phyloP scores from a whole-genome alignment of 2,888 invertebrate species.

The Drosophila tripunctata region DNA sequence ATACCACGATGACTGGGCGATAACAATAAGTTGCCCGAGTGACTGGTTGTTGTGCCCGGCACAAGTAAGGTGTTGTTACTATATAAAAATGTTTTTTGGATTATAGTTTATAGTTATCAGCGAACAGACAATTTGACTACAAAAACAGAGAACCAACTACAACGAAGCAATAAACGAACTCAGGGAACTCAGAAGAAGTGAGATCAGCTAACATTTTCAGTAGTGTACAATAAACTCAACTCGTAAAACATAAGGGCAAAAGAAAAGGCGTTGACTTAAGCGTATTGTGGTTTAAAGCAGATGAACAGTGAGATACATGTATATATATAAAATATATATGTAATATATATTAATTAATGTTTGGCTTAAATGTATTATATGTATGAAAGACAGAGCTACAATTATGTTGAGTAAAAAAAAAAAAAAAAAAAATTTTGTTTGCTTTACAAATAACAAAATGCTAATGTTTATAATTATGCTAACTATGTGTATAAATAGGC shows the following conservation, averaged over 20 bases:
- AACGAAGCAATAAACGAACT: slow-evolving; percentile 36
- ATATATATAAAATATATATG: slow-evolving; percentile 15
- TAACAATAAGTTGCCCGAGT: slow-evolving; percentile 84
- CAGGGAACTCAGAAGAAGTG: slow-evolving; percentile 24
- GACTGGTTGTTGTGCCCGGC: slow-evolving; percentile 85
- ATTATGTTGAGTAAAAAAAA: slow-evolving; percentile 5
- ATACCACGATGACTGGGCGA: slow-evolving; percentile 89
- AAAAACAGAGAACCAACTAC: slow-evolving; percentile 23
- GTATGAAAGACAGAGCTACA: slow-evolving; percentile 5
- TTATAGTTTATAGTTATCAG: slow-evolving; percentile 81
- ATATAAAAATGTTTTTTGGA: slow-evolving; percentile 81
- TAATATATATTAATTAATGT: neutral
- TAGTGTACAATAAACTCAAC: slow-evolving; percentile 32
- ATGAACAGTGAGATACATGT: slow-evolving; percentile 10
- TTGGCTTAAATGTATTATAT: neutral
- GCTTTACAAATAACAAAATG: slow-evolving; percentile 49
- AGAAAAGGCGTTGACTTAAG: slow-evolving; percentile 1
- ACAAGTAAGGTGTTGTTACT: slow-evolving; percentile 86
- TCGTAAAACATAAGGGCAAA: neutral
- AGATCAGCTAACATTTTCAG: slow-evolving; percentile 33
- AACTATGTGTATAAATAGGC: neutral
- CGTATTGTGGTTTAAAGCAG: slow-evolving; percentile 17
- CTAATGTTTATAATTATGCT: slow-evolving; percentile 47
- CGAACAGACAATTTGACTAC: slow-evolving; percentile 35
- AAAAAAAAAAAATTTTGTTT: slow-evolving; percentile 40